Percentiles rank a stretch among this genome's conserved stretches.
These are phyloP conservation scores for Sander lucioperca DNA, from an alignment of 2,113 vertebrate species.

Conservation along the genomic window DNA sequence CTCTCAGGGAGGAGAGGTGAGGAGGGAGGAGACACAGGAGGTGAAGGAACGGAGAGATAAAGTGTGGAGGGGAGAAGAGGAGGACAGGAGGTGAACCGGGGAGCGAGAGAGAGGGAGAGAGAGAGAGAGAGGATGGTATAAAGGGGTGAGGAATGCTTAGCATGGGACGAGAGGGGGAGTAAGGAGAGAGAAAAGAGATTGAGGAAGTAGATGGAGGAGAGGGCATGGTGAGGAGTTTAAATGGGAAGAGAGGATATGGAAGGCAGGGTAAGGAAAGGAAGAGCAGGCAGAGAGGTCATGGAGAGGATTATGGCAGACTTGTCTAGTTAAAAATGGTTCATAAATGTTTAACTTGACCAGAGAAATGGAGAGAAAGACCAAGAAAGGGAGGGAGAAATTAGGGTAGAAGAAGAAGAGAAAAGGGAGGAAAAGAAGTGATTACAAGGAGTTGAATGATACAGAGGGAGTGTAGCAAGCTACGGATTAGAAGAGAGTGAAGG, in stretches of 20 bases:
- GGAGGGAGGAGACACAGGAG: conserved; percentile 62
- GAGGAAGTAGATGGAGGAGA: conserved; percentile 24
- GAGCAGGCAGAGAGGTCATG: background rate
- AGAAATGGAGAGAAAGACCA: background rate
- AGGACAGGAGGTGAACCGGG: conserved; percentile 43
- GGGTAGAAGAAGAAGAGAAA: background rate
- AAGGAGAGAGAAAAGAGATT: conserved; percentile 46
- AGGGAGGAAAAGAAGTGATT: background rate
- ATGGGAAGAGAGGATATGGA: conserved; percentile 9
- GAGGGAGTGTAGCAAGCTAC: conserved; percentile 6
- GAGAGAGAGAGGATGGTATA: conserved; percentile 9
- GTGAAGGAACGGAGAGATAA: conserved; percentile 71
- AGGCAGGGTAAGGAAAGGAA: background rate
- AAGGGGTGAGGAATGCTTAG: conserved; percentile 36
- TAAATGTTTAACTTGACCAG: conserved; percentile 39
- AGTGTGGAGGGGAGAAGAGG: conserved; percentile 45
- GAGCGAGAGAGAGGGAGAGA: background rate
- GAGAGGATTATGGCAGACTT: conserved; percentile 7
- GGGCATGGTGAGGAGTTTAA: conserved; percentile 24
- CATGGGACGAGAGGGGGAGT: conserved; percentile 32
- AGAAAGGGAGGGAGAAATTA: background rate
- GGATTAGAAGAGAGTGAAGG: conserved; percentile 16
- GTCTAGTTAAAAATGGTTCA: conserved; percentile 31
- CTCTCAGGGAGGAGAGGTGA: conserved; percentile 80
- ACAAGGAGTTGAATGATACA: conserved; percentile 10